Conservation (phyloP, 2,888 invertebrate species). For the Cylindroiulus punctatus region DNA sequence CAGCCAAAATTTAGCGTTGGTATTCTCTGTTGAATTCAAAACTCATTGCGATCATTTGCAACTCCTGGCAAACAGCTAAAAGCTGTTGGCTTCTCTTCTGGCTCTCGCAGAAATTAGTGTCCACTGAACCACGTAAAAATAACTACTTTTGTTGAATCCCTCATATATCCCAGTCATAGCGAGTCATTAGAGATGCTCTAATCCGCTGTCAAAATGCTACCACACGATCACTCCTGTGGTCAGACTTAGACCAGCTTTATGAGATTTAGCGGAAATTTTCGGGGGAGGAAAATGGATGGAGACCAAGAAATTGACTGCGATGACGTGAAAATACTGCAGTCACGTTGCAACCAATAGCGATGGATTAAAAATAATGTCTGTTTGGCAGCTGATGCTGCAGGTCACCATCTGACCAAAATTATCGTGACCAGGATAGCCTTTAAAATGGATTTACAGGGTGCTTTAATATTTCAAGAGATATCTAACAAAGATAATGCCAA, state of each 20-base stretch:
- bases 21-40: neutral
- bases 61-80: neutral
- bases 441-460: too few species aligned
- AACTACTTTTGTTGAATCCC: conserved; percentile 47
- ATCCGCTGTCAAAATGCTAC: conserved; percentile 52
- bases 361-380: neutral
- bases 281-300: conserved; percentile 15
- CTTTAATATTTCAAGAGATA: too few species aligned
- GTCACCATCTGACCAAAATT: neutral
- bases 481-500: too few species aligned
- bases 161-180: conserved; percentile 44
- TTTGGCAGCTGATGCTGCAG: neutral
- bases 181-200: conserved; percentile 50
- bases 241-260: conserved; percentile 49
- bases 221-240: conserved; percentile 53
- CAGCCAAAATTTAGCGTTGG: too few species aligned
- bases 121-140: conserved; percentile 23
- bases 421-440: neutral
- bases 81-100: conserved; percentile 1
- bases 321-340: conserved; percentile 45
- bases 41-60: neutral
- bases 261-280: conserved; percentile 48
- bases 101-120: conserved; percentile 30
- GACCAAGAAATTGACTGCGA: conserved; percentile 26
- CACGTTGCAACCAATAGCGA: neutral